A percentile compares a stretch with the other conserved stretches of the same genome.
These are phyloP conservation scores for Sitta carolinensis DNA, from an alignment of 2,797 vertebrate species.

Conservation along the genomic window DNA sequence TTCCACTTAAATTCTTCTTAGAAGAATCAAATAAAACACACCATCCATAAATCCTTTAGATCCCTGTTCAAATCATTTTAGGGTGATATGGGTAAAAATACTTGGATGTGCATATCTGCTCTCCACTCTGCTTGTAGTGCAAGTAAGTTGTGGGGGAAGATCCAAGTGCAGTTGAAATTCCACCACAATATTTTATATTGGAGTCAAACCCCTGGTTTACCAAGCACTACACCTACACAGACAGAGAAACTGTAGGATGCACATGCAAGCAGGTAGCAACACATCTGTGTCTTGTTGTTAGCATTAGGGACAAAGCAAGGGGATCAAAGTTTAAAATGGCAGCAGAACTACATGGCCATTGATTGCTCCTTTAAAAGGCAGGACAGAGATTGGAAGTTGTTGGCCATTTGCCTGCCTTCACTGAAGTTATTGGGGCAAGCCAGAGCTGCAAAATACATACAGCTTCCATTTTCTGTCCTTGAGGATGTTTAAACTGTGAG, in stretches of 20 bases:
- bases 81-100: not conserved
- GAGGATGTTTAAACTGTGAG: not conserved
- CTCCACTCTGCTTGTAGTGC: not conserved
- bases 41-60: fast-evolving
- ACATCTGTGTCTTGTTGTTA: not conserved
- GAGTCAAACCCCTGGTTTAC: not conserved
- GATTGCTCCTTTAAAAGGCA: not conserved
- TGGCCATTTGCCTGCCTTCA: not conserved
- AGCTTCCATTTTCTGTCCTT: not conserved
- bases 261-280: not conserved
- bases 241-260: not conserved
- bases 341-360: not conserved
- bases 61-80: not conserved
- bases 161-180: not conserved
- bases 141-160: not conserved
- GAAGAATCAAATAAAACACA: not conserved
- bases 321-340: not conserved
- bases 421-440: not conserved
- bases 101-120: not conserved
- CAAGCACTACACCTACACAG: not conserved
- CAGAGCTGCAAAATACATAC: not conserved
- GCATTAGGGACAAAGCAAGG: not conserved
- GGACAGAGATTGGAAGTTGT: not conserved
- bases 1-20: not conserved
- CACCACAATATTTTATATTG: not conserved